Evolutionary conservation across 2,888 invertebrate species (phyloP), one percentile per base, ranked within the genome.

Genomic region (Troilus luridus): DNA sequence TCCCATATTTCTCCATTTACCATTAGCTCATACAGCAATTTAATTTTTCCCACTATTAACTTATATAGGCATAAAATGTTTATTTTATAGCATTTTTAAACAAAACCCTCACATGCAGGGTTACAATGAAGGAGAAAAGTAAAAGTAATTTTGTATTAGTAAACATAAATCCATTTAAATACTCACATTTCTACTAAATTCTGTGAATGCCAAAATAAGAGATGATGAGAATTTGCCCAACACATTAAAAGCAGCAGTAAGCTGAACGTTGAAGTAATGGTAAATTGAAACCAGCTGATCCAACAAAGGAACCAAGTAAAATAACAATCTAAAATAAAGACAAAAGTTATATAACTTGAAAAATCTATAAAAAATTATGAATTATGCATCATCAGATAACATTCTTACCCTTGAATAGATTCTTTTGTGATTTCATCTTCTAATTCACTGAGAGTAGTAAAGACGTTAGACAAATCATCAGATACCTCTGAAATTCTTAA

Each of bases 161-260:
- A 62, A 62, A 62, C 7, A 21, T 21, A 62, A n/a, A 62, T 21
- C n/a, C 64, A 77, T 12, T 77, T 7, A 62, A 72, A 91, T 88
- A 92, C 93, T 93, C 94, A 95, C 95, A 95, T 97, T 95, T 95
- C 97, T 77, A 21, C 97, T 96, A 60, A 99, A 95, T 93, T 98
- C 97, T 0, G 97, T 96, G 94, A 99, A 99, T 21, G 98, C 96
- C 92, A 96, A 97, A 91, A 98, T 94, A 91, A 99, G 95, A 8
- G 98, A 95, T 0, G 97, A 97, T 12, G 97, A 95, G 95, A 98
- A 96, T 95, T 98, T 98, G 93, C 97, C 96, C 0, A 97, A 96
- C 0, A 97, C 95, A 93, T 98, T 96, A 93, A 98, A 97, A 0
- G 97, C 95, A 0, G 97, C 96, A 6, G 98, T 95, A 94, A 97